These are phyloP conservation scores for Drosophila nannoptera DNA, from an alignment of 1,140 invertebrate genomes.

Conservation along the genomic window DNA sequence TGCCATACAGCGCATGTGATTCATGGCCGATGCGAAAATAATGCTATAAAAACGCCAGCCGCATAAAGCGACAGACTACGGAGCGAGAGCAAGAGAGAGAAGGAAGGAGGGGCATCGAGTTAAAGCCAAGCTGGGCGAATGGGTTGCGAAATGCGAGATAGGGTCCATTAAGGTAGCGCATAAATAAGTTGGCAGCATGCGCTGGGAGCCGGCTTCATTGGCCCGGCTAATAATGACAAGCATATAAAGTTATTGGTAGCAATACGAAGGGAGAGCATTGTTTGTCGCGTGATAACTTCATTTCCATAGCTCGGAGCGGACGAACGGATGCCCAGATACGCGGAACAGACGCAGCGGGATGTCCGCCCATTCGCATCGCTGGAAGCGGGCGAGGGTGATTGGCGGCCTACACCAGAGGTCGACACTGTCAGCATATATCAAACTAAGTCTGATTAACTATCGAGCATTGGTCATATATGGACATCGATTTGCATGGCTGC, in stretches of 20 bases:
- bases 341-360: slow-evolving; percentile 50
- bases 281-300: slow-evolving; percentile 75
- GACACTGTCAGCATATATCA: slow-evolving; percentile 73
- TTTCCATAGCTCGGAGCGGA: slow-evolving; percentile 35
- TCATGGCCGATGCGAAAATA: slow-evolving; percentile 47
- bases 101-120: background rate
- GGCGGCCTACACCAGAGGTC: slow-evolving; percentile 56
- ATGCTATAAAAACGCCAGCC: slow-evolving; percentile 41
- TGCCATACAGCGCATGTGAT: slow-evolving; percentile 35
- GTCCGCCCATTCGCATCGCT: background rate
- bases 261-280: slow-evolving; percentile 41
- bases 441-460: slow-evolving; percentile 76
- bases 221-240: slow-evolving; percentile 73
- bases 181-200: slow-evolving; percentile 65
- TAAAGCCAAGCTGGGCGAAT: background rate
- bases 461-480: slow-evolving; percentile 34
- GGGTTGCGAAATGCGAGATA: slow-evolving; percentile 35
- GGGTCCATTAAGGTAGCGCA: slow-evolving; percentile 73
- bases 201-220: slow-evolving; percentile 55
- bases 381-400: slow-evolving; percentile 8
- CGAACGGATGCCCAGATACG: slow-evolving; percentile 16
- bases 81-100: background rate
- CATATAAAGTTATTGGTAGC: slow-evolving; percentile 73
- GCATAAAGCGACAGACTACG: slow-evolving; percentile 37
- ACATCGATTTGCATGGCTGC: slow-evolving; percentile 2